Base-by-base conservation (phyloP, 2,888 invertebrate species). In the Cotesia congregata region DNA sequence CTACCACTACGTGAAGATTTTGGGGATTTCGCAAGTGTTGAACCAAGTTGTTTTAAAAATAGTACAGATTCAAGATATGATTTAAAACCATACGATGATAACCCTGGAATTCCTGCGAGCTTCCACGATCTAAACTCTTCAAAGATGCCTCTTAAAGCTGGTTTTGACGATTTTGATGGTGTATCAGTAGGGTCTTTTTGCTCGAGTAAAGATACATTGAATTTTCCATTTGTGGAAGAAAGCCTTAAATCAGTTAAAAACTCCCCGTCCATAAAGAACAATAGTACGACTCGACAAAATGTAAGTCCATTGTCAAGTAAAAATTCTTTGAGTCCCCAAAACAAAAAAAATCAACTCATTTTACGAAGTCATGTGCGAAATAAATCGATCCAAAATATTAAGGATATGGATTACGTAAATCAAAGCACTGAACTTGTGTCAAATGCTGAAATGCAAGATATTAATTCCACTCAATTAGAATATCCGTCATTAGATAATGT, bases 161-260 rank as follows among this genome's bases (percentile, higher is more conserved):
- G 86, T 9, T 89, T 89, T 79, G 89, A 89, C 64, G 89, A 89
- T 73, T 89, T 89, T 75, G 89, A 88, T 74, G 88, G 87, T 15
- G 85, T 86, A 0, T 88, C 89, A 1, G 85, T 83, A 9, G 85
- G 84, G 12, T 89, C 89, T 12, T 76, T 86, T 1, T 83, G 83
- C 39, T 89, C 89, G 6, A 88, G 87, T 77, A 88, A 86, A 62
- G 88, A 87, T 78, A 86, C 87, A 0, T 80, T 88, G 6, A 86
- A 89, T 73, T 78, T 88, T 68, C 88, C 89, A 4, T 88, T 86
- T 77, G 87, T 84, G 72, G 89, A 89, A 81, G 88, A 88, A 67
- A 86, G 85, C 75, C 79, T 86, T 1, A 87, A 85, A 68, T 89
- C 89, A 2, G 83, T 84, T 1, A 87, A 83, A 59, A 87, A 81